Evolutionary conservation across 2,888 invertebrate species (phyloP).

Genomic region (Lycocerus yunnanus): DNA sequence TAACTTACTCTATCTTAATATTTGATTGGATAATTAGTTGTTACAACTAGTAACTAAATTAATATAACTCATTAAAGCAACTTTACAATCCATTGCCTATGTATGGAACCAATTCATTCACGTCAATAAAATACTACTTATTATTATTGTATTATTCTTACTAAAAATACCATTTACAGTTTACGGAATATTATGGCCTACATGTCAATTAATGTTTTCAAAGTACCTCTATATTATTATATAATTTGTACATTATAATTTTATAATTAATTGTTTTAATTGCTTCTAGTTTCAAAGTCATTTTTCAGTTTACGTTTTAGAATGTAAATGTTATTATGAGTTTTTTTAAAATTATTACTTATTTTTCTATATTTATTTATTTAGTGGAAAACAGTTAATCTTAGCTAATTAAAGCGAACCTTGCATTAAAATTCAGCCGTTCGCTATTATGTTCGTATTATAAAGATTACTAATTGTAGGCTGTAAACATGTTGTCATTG

Average conservation of each 20-base stretch:
- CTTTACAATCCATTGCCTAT: neutral
- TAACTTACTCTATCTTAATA: slow-evolving; percentile 15
- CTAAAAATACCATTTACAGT: neutral
- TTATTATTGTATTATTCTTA: neutral
- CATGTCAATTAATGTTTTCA: too few species aligned
- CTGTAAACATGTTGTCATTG: neutral
- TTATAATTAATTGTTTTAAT: neutral
- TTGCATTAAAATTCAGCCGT: neutral
- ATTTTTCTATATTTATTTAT: neutral
- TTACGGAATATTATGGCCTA: too few species aligned
- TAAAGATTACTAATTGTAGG: neutral
- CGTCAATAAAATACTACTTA: neutral
- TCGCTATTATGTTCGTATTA: neutral
- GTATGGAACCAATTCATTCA: neutral
- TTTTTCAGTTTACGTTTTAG: too few species aligned
- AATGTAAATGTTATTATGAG: neutral
- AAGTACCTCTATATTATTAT: too few species aligned
- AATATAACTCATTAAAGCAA: neutral
- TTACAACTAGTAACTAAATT: neutral
- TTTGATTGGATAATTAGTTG: slow-evolving; percentile 14
- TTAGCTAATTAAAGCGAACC: neutral
- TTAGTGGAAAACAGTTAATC: neutral
- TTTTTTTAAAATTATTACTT: neutral
- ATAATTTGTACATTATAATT: too few species aligned
- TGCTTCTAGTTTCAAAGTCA: neutral